These are phyloP conservation scores for Acanthochromis polyacanthus DNA, from an alignment of 2,113 vertebrate species.

Conservation along the genomic window DNA sequence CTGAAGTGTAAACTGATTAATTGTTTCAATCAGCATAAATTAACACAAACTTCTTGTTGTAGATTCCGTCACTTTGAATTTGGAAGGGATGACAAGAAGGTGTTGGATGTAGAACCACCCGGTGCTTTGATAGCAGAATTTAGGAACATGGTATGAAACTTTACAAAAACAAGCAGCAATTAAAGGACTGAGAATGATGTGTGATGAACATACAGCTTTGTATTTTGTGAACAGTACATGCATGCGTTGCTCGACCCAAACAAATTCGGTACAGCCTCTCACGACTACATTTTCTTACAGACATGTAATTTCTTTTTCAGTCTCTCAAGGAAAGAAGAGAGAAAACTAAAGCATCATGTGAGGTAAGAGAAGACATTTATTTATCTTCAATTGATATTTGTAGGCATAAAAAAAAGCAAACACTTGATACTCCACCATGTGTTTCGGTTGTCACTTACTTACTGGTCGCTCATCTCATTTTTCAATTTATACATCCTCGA, in stretches of 20 bases:
- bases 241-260: not conserved
- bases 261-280: not conserved
- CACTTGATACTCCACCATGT: no score
- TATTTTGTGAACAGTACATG: not conserved
- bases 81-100: conserved; percentile 86
- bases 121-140: conserved; percentile 92
- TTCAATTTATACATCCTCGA: no score
- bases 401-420: no score
- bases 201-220: not conserved
- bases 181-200: no score
- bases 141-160: conserved; percentile 88
- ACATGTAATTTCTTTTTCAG: conserved; percentile 68
- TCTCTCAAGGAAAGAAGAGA: conserved; percentile 90
- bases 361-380: conserved; percentile 82
- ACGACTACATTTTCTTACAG: not conserved
- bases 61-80: conserved; percentile 93
- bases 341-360: conserved; percentile 84
- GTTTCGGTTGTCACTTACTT: no score
- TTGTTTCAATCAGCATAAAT: not conserved
- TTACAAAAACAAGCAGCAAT: not conserved
- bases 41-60: not conserved
- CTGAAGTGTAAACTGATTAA: not conserved
- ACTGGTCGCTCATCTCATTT: no score
- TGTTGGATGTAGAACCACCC: conserved; percentile 91
- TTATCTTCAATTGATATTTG: no score